phyloP scores from a whole-genome alignment of 2,113 vertebrate species.

The Pluvianellus socialis region DNA sequence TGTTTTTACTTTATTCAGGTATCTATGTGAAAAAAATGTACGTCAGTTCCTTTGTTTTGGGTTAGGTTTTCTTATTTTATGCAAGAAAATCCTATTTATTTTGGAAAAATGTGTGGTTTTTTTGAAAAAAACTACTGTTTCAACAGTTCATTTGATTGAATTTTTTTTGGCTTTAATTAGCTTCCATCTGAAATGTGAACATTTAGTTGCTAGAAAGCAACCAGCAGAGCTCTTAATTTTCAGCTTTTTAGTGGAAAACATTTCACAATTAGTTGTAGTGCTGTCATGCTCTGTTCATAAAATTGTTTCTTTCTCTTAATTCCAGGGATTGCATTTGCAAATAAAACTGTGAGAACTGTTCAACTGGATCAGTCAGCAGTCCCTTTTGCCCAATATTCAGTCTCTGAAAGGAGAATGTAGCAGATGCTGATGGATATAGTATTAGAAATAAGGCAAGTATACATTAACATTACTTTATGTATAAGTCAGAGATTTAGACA shows the following conservation, averaged over 20 bases:
- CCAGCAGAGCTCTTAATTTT: constrained; percentile 44
- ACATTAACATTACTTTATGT: background rate
- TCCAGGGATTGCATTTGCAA: constrained; percentile 14
- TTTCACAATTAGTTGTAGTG: constrained; percentile 18
- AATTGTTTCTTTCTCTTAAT: constrained; percentile 26
- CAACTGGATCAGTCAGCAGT: background rate
- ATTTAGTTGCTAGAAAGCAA: constrained; percentile 32
- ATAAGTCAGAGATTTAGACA: background rate
- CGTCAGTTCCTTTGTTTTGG: background rate
- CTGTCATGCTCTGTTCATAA: constrained; percentile 37
- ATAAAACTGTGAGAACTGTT: constrained; percentile 2
- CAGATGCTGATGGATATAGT: background rate
- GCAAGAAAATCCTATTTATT: background rate
- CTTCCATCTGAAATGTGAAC: constrained; percentile 19
- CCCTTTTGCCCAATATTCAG: background rate
- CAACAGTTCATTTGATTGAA: background rate
- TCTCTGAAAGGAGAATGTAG: background rate
- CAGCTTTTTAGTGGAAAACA: constrained; percentile 25
- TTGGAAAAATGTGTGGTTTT: background rate
- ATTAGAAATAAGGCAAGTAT: background rate
- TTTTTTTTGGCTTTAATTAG: constrained; percentile 19
- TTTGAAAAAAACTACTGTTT: background rate
- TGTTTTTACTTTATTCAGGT: background rate
- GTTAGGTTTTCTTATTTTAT: background rate
- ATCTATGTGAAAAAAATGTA: background rate